Evolutionary conservation across 2,888 invertebrate species (phyloP).

Genomic region (Idaea dimidiata): DNA sequence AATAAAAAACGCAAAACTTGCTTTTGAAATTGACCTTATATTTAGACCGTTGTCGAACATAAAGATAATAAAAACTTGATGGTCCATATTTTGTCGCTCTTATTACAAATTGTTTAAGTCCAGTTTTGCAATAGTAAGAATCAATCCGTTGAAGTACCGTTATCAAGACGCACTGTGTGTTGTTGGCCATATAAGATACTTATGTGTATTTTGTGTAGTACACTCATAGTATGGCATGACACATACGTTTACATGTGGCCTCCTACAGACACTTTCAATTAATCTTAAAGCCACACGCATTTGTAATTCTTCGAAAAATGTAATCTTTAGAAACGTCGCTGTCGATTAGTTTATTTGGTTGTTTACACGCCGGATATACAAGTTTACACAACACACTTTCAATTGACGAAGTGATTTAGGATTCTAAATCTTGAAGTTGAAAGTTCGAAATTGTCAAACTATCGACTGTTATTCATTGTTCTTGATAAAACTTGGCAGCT

Average conservation of each 20-base stretch:
- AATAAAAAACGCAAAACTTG: neutral
- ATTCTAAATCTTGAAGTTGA: too few relatives aligned
- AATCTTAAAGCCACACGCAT: neutral
- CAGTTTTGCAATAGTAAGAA: conserved; percentile 31
- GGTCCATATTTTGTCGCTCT: conserved; percentile 13
- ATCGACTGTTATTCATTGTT: too few relatives aligned
- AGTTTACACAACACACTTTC: too few relatives aligned
- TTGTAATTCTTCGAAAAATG: neutral
- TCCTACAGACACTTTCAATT: conserved; percentile 7
- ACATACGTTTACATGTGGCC: conserved; percentile 39
- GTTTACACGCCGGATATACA: too few relatives aligned
- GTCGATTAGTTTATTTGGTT: neutral
- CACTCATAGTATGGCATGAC: conserved; percentile 39
- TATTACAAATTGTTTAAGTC: conserved; percentile 31
- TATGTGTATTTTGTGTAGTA: conserved; percentile 33
- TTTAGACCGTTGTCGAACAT: neutral
- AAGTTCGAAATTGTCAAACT: too few relatives aligned
- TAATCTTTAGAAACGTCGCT: neutral
- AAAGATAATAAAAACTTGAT: neutral
- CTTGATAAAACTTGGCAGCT: too few relatives aligned
- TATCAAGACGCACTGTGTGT: conserved; percentile 46
- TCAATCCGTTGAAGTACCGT: conserved; percentile 55
- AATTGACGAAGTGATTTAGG: too few relatives aligned
- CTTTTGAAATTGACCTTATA: conserved; percentile 2
- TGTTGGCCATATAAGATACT: conserved; percentile 38